Base-by-base conservation (phyloP, 2,888 invertebrate species). In the Clepsis dumicolana region DNA sequence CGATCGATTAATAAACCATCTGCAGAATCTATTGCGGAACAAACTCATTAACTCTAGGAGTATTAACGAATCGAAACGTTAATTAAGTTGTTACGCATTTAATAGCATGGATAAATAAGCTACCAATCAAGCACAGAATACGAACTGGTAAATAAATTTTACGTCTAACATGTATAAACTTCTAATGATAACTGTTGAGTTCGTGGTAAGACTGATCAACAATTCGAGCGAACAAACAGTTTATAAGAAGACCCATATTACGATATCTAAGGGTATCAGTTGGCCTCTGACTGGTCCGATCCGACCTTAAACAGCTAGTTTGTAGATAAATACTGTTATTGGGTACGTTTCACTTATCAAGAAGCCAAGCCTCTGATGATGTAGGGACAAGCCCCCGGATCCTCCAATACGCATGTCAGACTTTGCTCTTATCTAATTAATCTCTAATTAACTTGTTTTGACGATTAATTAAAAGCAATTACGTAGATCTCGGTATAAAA, bases 311-410 rank as follows among this genome's bases (percentile, higher is more conserved):
- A 70, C 61, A 73, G 25, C 18, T 16, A 62, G 41, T 16, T 61
- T 32, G 38, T 56, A 56, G 66, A 67, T 67, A 56, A 35, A n/a
- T 68, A 52, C 29, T 52, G 53, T 64, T 64, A 50, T 57, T 68
- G n/a, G n/a, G n/a, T n/a, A 68, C 64, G 57, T 64, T 59, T 63
- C 29, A 29, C 41, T 68, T 70, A 69, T 69, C 64, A 62, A 52
- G 12, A n/a, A 60, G 67, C 61, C 64, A 71, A 54, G 71, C 64
- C 60, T 50, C 61, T 59, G 66, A 59, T 72, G 76, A 65, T 71
- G 72, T 73, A 70, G 71, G 73, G 89, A 79, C 90, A 84, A 89
- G 90, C 91, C 91, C 83, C 89, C 83, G 73, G 70, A 73, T 56
- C 68, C 52, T 32, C 57, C 32, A 61, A 27, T 59, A 59, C 63